Evolutionary conservation across 2,888 invertebrate genomes (phyloP).

Genomic region (Craniophora ligustri): DNA sequence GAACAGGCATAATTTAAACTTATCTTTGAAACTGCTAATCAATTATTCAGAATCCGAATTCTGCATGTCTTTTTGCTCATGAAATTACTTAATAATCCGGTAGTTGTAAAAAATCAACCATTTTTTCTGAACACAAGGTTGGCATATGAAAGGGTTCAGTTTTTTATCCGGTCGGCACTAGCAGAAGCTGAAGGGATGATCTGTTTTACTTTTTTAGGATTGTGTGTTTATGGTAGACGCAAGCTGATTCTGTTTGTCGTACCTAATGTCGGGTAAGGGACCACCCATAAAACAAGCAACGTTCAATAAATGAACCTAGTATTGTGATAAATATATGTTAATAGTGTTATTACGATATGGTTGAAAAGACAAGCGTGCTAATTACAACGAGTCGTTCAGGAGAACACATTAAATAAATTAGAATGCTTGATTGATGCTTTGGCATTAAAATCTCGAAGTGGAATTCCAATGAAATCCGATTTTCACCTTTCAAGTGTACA

Average conservation of each 20-base stretch:
- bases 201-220: constrained; percentile 51
- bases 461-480: too few species aligned
- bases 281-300: constrained; percentile 42
- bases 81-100: background rate
- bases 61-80: constrained; percentile 15
- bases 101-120: constrained; percentile 27
- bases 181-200: constrained; percentile 42
- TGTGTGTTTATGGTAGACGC: constrained; percentile 51
- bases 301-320: constrained; percentile 8
- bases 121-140: constrained; percentile 56
- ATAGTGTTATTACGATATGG: too few species aligned
- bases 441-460: too few species aligned
- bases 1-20: constrained; percentile 4
- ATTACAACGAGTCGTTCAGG: too few species aligned
- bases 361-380: too few species aligned
- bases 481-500: too few species aligned
- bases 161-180: constrained; percentile 50
- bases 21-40: constrained; percentile 10
- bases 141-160: constrained; percentile 65
- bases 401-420: too few species aligned
- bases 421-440: too few species aligned
- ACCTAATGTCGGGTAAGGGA: constrained; percentile 22
- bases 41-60: constrained; percentile 1
- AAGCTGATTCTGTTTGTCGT: constrained; percentile 18
- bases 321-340: too few species aligned